phyloP scores from a whole-genome alignment of 2,113 vertebrate genomes.

The cattle (Bos taurus) region DNA sequence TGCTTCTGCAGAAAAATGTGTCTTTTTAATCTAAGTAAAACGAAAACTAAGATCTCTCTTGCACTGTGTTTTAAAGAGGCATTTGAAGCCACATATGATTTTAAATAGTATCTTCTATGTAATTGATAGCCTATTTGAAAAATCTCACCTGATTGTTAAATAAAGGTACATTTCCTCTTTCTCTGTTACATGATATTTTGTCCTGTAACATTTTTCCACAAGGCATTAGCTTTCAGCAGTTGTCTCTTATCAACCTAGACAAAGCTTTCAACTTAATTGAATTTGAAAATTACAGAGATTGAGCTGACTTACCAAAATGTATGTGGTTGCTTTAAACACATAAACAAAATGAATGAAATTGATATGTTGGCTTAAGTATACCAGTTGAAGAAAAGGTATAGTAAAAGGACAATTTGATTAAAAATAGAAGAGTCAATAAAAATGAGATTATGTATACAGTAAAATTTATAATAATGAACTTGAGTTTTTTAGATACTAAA shows the following conservation, averaged over 20 bases:
- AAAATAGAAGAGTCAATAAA: slow-evolving; percentile 32
- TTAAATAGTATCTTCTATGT: slow-evolving; percentile 51
- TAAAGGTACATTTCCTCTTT: slow-evolving; percentile 45
- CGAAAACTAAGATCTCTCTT: slow-evolving; percentile 37
- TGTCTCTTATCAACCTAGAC: slow-evolving; percentile 66
- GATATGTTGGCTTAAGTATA: neutral
- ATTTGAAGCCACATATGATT: slow-evolving; percentile 29
- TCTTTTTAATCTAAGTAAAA: neutral
- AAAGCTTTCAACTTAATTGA: slow-evolving; percentile 69
- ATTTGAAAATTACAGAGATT: slow-evolving; percentile 60
- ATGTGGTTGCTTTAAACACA: slow-evolving; percentile 40
- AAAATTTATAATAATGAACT: slow-evolving; percentile 4
- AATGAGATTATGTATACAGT: slow-evolving; percentile 21
- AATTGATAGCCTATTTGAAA: slow-evolving; percentile 33
- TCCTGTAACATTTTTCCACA: slow-evolving; percentile 51
- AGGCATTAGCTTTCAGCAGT: slow-evolving; percentile 59
- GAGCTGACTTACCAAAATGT: slow-evolving; percentile 55
- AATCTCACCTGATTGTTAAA: slow-evolving; percentile 43
- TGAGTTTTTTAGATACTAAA: slow-evolving; percentile 8
- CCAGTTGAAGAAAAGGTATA: neutral
- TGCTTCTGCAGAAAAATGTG: neutral
- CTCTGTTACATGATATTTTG: slow-evolving; percentile 55
- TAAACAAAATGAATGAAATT: slow-evolving; percentile 58
- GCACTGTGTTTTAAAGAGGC: slow-evolving; percentile 21
- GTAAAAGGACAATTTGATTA: slow-evolving; percentile 53